Evolutionary conservation across 2,797 vertebrate species (phyloP).

Genomic region (Lerista edwardsae): DNA sequence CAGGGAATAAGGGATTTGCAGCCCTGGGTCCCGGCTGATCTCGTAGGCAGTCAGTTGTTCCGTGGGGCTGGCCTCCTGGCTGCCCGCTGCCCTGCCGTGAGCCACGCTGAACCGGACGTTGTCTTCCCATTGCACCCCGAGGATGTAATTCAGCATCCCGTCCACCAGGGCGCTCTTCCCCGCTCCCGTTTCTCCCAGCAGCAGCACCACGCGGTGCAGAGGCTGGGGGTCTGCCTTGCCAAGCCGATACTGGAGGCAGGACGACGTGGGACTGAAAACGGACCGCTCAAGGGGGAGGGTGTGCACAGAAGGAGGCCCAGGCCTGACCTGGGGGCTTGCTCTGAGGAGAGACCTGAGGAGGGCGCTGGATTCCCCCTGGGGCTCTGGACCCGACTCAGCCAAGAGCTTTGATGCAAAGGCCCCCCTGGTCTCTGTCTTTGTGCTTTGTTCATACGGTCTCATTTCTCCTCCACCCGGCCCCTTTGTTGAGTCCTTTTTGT

Average conservation of each 20-base stretch:
- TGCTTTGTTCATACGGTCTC: rapidly evolving
- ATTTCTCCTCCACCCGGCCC: background rate
- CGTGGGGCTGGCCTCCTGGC: conserved; percentile 32
- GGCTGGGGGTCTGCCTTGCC: background rate
- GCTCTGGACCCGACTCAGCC: no score
- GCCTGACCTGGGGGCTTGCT: background rate
- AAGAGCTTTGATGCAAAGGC: background rate
- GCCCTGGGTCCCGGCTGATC: background rate
- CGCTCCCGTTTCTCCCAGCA: background rate
- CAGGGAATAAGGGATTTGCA: conserved; percentile 43
- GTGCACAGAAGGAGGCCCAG: background rate
- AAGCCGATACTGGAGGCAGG: background rate
- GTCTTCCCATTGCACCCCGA: conserved; percentile 24
- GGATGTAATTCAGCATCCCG: conserved; percentile 20
- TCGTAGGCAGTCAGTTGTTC: conserved; percentile 13
- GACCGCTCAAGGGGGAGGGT: background rate
- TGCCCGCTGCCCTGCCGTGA: background rate
- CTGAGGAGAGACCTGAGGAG: background rate
- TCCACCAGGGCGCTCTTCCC: conserved; percentile 38
- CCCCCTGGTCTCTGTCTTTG: background rate
- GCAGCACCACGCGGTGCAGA: conserved; percentile 20
- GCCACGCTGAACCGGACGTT: conserved; percentile 19
- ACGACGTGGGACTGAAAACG: rapidly evolving
- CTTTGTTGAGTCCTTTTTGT: no score
- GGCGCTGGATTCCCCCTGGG: background rate